Conservation (phyloP, 2,113 vertebrate genomes). For the Phalacrocorax pelagicus region DNA sequence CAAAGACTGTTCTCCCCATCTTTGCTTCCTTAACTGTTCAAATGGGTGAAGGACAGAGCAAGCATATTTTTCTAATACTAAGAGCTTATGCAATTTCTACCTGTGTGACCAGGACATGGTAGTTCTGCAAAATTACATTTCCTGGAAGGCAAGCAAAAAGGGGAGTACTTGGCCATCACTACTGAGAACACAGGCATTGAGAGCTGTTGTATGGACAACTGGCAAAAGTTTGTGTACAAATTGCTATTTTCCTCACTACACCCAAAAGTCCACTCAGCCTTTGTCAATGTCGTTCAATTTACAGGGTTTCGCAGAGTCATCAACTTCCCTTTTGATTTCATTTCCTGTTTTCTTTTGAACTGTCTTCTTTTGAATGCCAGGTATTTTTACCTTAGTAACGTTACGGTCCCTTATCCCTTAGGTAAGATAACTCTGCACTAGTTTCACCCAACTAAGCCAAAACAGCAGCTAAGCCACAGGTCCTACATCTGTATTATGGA, state of each 20-base stretch:
- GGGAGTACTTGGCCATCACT: not conserved
- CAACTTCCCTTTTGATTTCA: not conserved
- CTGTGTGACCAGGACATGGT: not conserved
- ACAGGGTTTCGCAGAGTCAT: not conserved
- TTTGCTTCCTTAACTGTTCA: not conserved
- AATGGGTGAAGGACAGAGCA: not conserved
- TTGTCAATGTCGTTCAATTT: not conserved
- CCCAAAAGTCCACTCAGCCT: not conserved
- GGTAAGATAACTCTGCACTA: not conserved
- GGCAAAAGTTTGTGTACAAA: not conserved
- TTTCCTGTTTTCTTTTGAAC: not conserved
- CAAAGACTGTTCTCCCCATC: not conserved
- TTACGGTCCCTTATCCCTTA: not conserved
- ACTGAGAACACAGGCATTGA: not conserved
- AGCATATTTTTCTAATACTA: not conserved
- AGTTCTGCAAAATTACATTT: not conserved
- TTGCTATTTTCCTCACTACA: not conserved
- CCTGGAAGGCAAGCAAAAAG: not conserved
- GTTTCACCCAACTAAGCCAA: not conserved
- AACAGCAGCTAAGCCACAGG: not conserved
- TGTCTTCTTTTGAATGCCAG: not conserved
- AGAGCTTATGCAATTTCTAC: not conserved
- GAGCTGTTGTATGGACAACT: not conserved
- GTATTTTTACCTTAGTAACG: not conserved
- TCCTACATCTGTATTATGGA: not conserved